Percentiles rank a stretch among this genome's conserved stretches.
Conservation (phyloP, 92 coral and sea anemone species). For the Heliopora coerulea region DNA sequence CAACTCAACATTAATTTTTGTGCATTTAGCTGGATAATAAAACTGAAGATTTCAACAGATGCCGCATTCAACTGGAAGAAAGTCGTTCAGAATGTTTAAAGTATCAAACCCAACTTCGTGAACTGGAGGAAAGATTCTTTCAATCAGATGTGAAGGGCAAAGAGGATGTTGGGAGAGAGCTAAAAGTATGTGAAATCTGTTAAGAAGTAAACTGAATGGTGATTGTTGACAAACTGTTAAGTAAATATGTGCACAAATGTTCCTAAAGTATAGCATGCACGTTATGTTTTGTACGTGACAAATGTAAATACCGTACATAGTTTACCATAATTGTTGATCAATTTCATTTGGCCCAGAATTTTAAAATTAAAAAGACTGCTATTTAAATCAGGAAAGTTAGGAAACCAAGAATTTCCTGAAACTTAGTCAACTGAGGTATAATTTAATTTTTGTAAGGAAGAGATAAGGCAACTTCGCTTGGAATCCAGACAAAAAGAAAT, state of each 20-base stretch:
- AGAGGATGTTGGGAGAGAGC: constrained; percentile 86
- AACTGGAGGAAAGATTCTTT: constrained; percentile 97
- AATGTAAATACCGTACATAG: too few relatives aligned
- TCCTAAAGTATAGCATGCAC: too few relatives aligned
- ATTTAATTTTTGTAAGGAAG: constrained; percentile 58
- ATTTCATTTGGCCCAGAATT: too few relatives aligned
- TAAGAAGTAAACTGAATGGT: too few relatives aligned
- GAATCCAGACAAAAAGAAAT: constrained; percentile 89
- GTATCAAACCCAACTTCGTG: constrained; percentile 89
- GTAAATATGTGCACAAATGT: too few relatives aligned
- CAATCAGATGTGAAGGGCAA: constrained; percentile 93
- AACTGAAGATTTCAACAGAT: constrained; percentile 72
- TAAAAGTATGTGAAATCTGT: constrained; percentile 69
- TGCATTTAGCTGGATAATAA: constrained; percentile 69
- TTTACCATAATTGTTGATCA: too few relatives aligned
- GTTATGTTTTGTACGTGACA: too few relatives aligned
- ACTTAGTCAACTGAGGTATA: too few relatives aligned
- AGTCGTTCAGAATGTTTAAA: constrained; percentile 83
- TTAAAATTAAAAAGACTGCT: too few relatives aligned
- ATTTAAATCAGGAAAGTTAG: too few relatives aligned
- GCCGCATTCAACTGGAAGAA: constrained; percentile 86
- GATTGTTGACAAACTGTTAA: too few relatives aligned
- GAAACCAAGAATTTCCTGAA: too few relatives aligned
- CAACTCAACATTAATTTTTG: background rate
- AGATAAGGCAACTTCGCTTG: constrained; percentile 84